phyloP scores from a whole-genome alignment of 1,140 invertebrate genomes.

The Mercenaria mercenaria region DNA sequence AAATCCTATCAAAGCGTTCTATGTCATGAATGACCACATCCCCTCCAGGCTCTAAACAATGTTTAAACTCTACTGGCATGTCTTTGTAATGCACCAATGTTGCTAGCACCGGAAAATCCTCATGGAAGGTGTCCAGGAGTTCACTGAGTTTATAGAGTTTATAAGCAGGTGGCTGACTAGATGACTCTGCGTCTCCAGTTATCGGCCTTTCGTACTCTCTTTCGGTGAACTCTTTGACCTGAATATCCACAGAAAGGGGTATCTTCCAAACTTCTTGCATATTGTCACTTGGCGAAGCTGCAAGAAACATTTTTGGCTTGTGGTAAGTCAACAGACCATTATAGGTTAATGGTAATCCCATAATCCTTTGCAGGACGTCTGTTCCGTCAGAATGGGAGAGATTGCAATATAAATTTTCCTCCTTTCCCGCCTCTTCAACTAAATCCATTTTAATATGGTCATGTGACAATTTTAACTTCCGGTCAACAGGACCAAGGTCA shows the following conservation, averaged over 20 bases:
- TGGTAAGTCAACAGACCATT: constrained; percentile 48
- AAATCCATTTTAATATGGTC: constrained; percentile 43
- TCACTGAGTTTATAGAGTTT: constrained; percentile 59
- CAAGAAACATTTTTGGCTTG: constrained; percentile 60
- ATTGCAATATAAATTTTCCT: constrained; percentile 33
- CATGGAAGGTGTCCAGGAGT: constrained; percentile 54
- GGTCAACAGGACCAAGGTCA: constrained; percentile 38
- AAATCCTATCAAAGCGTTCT: constrained; percentile 52
- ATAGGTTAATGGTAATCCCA: constrained; percentile 61
- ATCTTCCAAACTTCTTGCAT: constrained; percentile 49
- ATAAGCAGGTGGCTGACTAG: neutral
- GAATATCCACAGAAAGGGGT: constrained; percentile 48
- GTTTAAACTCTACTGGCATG: constrained; percentile 56
- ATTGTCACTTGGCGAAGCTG: constrained; percentile 52
- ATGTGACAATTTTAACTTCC: constrained; percentile 56
- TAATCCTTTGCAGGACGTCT: constrained; percentile 53
- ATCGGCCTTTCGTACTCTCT: constrained; percentile 51
- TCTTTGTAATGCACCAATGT: constrained; percentile 64
- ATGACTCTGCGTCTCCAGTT: neutral
- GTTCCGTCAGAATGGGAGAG: constrained; percentile 3
- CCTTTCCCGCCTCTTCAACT: constrained; percentile 6
- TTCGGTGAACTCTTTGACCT: constrained; percentile 31
- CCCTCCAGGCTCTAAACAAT: constrained; percentile 35
- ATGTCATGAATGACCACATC: constrained; percentile 59
- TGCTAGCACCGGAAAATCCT: constrained; percentile 59